Evolutionary conservation across 2,113 vertebrate genomes (phyloP), one percentile per base, ranked within the genome.

Genomic region (Miniopterus natalensis): DNA sequence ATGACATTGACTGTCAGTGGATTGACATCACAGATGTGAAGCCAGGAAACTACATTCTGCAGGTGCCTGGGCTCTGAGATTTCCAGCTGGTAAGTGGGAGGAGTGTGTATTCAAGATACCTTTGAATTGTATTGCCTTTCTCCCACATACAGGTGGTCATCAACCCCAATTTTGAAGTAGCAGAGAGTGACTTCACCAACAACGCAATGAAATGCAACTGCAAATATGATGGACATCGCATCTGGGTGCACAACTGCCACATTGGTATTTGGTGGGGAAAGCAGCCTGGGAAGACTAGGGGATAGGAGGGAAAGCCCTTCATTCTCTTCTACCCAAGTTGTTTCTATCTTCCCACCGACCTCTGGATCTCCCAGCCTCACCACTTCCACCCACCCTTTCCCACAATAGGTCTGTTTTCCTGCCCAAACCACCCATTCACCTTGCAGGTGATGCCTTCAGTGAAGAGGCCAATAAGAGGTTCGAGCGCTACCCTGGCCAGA

Each of bases 171-270:
- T 98, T 98, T 0, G 99, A 99, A 96, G 99, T 99, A 95, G 99
- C 99, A 0, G 99, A 99, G 97, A 99, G 99, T 1, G 99, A 99
- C 97, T 99, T 99, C 98, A 99, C 99, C 98, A 99, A 99, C 98
- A 99, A 99, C 0, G 99, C 99, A 95, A 99, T 99, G 99, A 99
- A 99, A 89, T 99, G 99, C 95, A 99, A 99, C 98, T 99, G 99
- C 98, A 99, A 99, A 97, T 99, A 99, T 0, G 99, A 99, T 0
- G 99, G 99, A 4, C 99, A 99, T 65, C 99, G 99, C 73, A 99
- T 99, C 98, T 99, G 99, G 99, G 98, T 99, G 96, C 99, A 99
- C 96, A 99, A 99, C 98, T 99, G 99, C 95, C 99, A 99, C 94
- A 98, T 98, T 0, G 99, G 99, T 99, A 97, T 97, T 17, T 27